Evolutionary conservation across 2,888 invertebrate genomes (phyloP).

Genomic region (Andrena bicolor): DNA sequence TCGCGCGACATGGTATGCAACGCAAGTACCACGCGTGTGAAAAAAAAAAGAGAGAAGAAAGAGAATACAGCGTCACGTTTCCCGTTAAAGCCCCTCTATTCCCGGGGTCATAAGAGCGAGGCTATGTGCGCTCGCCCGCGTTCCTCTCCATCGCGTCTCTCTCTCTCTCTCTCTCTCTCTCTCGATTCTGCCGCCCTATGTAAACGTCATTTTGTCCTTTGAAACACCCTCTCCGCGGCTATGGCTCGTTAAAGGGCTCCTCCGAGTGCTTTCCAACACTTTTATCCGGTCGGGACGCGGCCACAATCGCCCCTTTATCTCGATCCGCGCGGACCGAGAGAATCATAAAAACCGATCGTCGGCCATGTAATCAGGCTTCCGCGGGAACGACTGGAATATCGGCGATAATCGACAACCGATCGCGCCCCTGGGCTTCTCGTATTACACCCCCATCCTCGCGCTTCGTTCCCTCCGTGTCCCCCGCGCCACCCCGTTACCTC

Average conservation of each 20-base stretch:
- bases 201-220: slow-evolving; percentile 66
- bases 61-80: slow-evolving; percentile 34
- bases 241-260: slow-evolving; percentile 59
- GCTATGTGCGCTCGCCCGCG: slow-evolving; percentile 37
- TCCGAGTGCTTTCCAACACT: slow-evolving; percentile 47
- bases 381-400: slow-evolving; percentile 36
- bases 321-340: slow-evolving; percentile 18
- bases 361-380: slow-evolving; percentile 41
- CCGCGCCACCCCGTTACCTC: too few species aligned
- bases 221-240: slow-evolving; percentile 50
- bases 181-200: slow-evolving; percentile 34
- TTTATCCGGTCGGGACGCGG: slow-evolving; percentile 44
- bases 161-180: neutral
- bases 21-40: neutral
- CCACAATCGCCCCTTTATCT: slow-evolving; percentile 49
- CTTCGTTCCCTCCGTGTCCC: too few species aligned
- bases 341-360: slow-evolving; percentile 59
- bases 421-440: neutral
- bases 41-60: neutral
- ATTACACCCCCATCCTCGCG: slow-evolving; percentile 1
- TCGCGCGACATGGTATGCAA: slow-evolving; percentile 17
- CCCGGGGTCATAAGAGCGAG: slow-evolving; percentile 30
- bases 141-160: slow-evolving; percentile 36
- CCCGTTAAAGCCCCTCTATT: slow-evolving; percentile 20
- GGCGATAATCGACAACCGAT: slow-evolving; percentile 39